Evolutionary conservation across 2,113 vertebrate species (phyloP), one percentile per base, ranked within the genome.

Genomic region (Helogale parvula): DNA sequence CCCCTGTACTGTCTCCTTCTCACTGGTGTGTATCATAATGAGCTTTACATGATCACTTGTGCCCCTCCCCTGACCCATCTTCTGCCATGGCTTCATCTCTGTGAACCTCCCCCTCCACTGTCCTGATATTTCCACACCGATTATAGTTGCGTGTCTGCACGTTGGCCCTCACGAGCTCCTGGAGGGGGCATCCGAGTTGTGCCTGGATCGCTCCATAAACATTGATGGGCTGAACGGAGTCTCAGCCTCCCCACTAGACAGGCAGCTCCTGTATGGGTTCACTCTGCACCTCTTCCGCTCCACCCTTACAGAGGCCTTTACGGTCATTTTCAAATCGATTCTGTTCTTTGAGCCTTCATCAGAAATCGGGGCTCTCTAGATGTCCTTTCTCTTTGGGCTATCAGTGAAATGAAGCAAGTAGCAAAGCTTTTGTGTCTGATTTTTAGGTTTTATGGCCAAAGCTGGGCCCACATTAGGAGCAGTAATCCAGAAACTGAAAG

Each of bases 361-460:
- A n/a, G 63, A 65, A 84, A 85, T 66, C 45, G 52, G 29, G 69
- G 3, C 69, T 63, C 47, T 88, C 82, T 47, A 16, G 50, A 35
- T 76, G 10, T 68, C 76, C 50, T 87, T 95, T 66, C 68, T 31
- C 25, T 63, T 80, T 90, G 86, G 82, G 77, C 41, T 77, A 0
- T 65, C 77, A 29, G 33, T 90, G 66, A 77, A 82, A 52, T 12
- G 33, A 74, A 68, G 31, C 69, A 65, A 54, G 76, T 27, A 80
- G 92, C 74, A 74, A 66, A 60, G 31, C 50, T 71, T 94, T 83
- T 41, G 7, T 54, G 27, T 45, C 94, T 71, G 76, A 69, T 63
- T 69, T 47, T 77, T 93, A 41, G 52, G 65, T 89, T 86, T 41
- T 54, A 6, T 19, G 63, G 79, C 29, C 13, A 23, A 0, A 0